A percentile compares a stretch with the other conserved stretches of the same genome.
phyloP scores from a whole-genome alignment of 1,140 invertebrate genomes.

The Platorchestia sp. region DNA sequence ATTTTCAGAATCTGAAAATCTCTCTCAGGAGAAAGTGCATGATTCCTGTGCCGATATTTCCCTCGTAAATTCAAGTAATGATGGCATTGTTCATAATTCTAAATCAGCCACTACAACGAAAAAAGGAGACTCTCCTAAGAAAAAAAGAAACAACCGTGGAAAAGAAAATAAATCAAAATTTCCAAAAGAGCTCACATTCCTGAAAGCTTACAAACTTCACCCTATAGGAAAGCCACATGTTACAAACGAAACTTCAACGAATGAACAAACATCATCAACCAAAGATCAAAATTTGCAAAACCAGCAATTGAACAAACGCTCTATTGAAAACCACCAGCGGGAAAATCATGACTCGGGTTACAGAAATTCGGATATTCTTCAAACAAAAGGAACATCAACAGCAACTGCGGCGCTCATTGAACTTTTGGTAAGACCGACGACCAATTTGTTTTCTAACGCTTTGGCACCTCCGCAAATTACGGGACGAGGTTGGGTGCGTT shows the following conservation, averaged over 20 bases:
- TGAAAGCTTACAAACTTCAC: not conserved
- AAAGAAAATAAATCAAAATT: slow-evolving; percentile 8
- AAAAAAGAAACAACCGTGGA: not conserved
- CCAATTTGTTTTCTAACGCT: not conserved
- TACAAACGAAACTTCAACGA: not conserved
- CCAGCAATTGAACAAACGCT: not conserved
- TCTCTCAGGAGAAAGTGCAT: not conserved
- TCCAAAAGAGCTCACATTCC: not conserved
- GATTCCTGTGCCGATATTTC: not conserved
- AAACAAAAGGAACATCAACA: not conserved
- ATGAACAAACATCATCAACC: not conserved
- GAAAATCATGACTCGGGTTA: not conserved
- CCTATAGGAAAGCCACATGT: slow-evolving; percentile 20
- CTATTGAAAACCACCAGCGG: not conserved
- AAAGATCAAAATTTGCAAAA: not conserved
- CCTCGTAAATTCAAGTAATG: not conserved
- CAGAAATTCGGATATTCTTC: not conserved
- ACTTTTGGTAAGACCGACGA: slow-evolving; percentile 42
- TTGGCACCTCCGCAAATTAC: not conserved
- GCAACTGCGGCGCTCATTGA: slow-evolving; percentile 33
- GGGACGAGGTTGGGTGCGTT: not conserved
- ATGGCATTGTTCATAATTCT: not conserved
- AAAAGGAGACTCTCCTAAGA: not conserved
- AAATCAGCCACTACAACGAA: not conserved
- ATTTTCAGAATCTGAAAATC: not conserved